phyloP scores from a whole-genome alignment of 2,113 vertebrate genomes.

The Lontra canadensis region DNA sequence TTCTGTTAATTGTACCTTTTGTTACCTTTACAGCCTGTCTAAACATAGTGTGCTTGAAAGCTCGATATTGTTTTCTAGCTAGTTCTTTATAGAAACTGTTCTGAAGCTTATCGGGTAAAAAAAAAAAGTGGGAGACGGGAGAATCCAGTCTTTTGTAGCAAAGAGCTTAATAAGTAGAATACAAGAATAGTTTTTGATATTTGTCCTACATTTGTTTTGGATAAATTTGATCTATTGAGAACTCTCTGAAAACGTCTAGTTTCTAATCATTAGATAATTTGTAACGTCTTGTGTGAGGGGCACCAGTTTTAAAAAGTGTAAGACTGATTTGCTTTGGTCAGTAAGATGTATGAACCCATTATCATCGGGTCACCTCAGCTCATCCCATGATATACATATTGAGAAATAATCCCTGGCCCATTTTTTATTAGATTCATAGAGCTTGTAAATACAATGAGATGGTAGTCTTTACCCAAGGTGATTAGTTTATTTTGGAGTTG shows the following conservation, averaged over 20 bases:
- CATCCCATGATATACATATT: neutral
- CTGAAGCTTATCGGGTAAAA: slow-evolving; percentile 75
- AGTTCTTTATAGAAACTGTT: slow-evolving; percentile 68
- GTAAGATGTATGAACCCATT: neutral
- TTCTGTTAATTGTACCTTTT: slow-evolving; percentile 79
- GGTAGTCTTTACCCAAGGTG: neutral
- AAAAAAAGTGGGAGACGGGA: slow-evolving; percentile 53
- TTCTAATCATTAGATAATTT: slow-evolving; percentile 56
- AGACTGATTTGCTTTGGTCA: neutral
- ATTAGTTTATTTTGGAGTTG: neutral
- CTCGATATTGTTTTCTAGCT: slow-evolving; percentile 78
- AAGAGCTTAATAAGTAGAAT: slow-evolving; percentile 52
- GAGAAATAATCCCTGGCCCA: neutral
- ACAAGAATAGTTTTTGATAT: slow-evolving; percentile 38
- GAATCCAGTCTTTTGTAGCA: slow-evolving; percentile 43
- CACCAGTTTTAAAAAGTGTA: neutral
- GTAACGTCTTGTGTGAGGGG: neutral
- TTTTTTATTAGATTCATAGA: neutral
- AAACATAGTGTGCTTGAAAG: slow-evolving; percentile 80
- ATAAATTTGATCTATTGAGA: slow-evolving; percentile 56
- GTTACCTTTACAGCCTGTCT: slow-evolving; percentile 82
- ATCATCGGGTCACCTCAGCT: neutral
- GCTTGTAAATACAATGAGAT: neutral
- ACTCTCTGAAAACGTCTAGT: neutral
- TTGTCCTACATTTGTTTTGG: slow-evolving; percentile 10